These are phyloP conservation scores for Aphyosemion australe DNA, from an alignment of 2,113 vertebrate genomes.

Conservation along the genomic window DNA sequence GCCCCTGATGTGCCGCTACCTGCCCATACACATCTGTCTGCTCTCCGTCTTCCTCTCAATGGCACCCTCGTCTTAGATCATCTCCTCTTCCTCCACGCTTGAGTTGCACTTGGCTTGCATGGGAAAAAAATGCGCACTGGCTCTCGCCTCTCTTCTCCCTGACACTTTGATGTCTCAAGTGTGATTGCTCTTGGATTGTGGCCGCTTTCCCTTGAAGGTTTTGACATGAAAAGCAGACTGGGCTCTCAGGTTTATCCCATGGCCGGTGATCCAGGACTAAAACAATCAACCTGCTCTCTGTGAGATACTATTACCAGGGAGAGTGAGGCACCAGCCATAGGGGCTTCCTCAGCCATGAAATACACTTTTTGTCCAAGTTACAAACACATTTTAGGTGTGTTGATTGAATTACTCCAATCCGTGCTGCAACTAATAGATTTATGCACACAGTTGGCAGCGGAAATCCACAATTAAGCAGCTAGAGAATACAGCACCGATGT, in stretches of 20 bases:
- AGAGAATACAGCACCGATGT: slow-evolving; percentile 13
- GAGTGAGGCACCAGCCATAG: slow-evolving; percentile 62
- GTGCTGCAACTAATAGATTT: slow-evolving; percentile 47
- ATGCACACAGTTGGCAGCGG: slow-evolving; percentile 27
- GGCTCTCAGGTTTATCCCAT: slow-evolving; percentile 80
- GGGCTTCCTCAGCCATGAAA: slow-evolving; percentile 67
- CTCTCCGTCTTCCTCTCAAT: slow-evolving; percentile 78
- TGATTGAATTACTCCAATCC: slow-evolving; percentile 71
- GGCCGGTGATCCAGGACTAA: slow-evolving; percentile 83
- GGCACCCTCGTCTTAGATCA: slow-evolving; percentile 81
- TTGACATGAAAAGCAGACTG: slow-evolving; percentile 82
- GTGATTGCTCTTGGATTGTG: slow-evolving; percentile 82
- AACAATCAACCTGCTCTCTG: slow-evolving; percentile 79
- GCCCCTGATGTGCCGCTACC: slow-evolving; percentile 78
- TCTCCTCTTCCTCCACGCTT: slow-evolving; percentile 82
- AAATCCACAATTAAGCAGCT: slow-evolving; percentile 9
- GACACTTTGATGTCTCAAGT: slow-evolving; percentile 78
- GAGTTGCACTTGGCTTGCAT: slow-evolving; percentile 76
- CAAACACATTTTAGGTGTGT: slow-evolving; percentile 60
- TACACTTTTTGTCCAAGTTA: slow-evolving; percentile 57
- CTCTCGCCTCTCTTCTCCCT: slow-evolving; percentile 72
- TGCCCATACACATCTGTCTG: slow-evolving; percentile 82
- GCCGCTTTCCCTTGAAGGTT: slow-evolving; percentile 79
- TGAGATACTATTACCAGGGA: slow-evolving; percentile 81
- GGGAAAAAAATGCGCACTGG: slow-evolving; percentile 71